Base-by-base conservation (phyloP, 2,113 vertebrate genomes). In the Microtus ochrogaster region DNA sequence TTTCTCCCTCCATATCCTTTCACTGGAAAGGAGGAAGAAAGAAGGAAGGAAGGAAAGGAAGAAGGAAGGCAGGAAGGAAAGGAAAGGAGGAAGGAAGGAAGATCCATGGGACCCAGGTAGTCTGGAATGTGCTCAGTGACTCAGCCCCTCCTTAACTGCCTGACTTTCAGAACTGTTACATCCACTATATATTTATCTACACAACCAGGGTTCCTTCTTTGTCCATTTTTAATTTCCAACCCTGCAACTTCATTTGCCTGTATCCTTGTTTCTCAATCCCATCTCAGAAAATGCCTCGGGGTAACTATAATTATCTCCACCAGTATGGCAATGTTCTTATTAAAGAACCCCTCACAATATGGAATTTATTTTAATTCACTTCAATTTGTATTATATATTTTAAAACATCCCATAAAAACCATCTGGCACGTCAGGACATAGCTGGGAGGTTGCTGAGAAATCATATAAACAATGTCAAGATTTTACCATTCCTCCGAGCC, bases 321-420 rank as follows among this genome's bases (percentile, higher is more conserved):
- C 61, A 96, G 39, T 58, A 88, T 26, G 81, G 87, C 81, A 90
- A 68, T 94, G 92, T 78, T 93, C 92, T 94, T 91, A 94, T 96
- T 97, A 95, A 96, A 95, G 88, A 82, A 81, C 5, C 19, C 39
- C 70, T 88, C 84, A 79, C 44, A 84, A 77, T 90, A 85, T 78
- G 36, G 93, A 85, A 91, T 96, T 96, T 86, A 96, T 97, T 95
- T 96, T 88, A 96, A 97, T 94, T 90, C 52, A 72, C 88, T 90
- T 90, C 92, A 89, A 76, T 92, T 96, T 77, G 30, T 90, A 82
- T 85, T 94, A 84, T 65, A 41, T 87, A 85, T 96, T 85, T 94
- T 73, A 96, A 96, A 97, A 96, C 79, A 96, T 76, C 93, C 66
- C 76, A 22, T 84, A 76, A 81, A 96, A 96, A 66, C 93, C 96